These are phyloP conservation scores for Gonatopus flavifemur DNA, from an alignment of 1,140 invertebrate species.

Conservation along the genomic window DNA sequence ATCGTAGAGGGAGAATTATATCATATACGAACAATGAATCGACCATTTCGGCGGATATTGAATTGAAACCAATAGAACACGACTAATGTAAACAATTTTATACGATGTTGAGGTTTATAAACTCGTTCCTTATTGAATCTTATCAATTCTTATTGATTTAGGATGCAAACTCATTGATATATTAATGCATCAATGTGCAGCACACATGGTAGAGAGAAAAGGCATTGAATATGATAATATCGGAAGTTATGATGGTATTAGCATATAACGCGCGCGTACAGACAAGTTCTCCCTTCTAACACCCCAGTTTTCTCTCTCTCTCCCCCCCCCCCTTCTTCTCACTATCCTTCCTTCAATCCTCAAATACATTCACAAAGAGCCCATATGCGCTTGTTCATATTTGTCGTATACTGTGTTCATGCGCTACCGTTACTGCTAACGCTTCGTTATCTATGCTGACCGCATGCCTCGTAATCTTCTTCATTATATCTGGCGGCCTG, in stretches of 20 bases:
- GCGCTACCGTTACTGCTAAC: too few species aligned
- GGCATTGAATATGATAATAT: constrained; percentile 42
- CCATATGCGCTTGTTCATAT: too few species aligned
- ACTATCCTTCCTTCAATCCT: neutral
- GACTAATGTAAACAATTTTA: too few species aligned
- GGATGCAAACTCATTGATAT: neutral
- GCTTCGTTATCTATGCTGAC: constrained; percentile 52
- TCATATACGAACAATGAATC: too few species aligned
- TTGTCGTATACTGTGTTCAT: too few species aligned
- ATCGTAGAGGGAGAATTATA: too few species aligned
- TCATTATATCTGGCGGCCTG: constrained; percentile 47
- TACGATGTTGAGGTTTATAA: too few species aligned
- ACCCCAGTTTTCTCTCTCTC: neutral
- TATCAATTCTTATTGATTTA: constrained; percentile 23
- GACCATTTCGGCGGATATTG: too few species aligned
- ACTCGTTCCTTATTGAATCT: too few species aligned
- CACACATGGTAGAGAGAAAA: too few species aligned
- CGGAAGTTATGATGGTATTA: constrained; percentile 41
- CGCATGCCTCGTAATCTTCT: constrained; percentile 54
- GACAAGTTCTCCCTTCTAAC: neutral
- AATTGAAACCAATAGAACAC: too few species aligned
- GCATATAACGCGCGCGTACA: constrained; percentile 24
- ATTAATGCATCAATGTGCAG: constrained; percentile 14
- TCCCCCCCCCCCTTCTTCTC: neutral
- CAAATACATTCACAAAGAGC: too few species aligned